These are phyloP conservation scores for Vombatus ursinus DNA, from an alignment of 2,113 vertebrate species.

Conservation along the genomic window DNA sequence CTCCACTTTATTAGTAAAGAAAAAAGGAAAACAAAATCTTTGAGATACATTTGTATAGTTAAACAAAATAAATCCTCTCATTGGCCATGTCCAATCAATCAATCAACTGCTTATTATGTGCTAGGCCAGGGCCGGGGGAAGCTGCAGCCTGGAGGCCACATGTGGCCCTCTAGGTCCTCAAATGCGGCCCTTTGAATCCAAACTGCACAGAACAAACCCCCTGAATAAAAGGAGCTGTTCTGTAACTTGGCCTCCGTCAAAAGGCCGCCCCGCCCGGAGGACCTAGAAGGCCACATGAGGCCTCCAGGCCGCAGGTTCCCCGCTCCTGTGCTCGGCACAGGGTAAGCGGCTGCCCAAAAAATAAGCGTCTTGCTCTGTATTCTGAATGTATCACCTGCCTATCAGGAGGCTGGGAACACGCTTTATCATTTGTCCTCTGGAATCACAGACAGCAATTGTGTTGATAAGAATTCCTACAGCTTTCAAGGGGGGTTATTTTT, in stretches of 20 bases:
- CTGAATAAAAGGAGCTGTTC: too few relatives aligned
- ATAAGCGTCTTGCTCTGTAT: neutral
- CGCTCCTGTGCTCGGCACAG: too few relatives aligned
- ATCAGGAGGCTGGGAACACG: neutral
- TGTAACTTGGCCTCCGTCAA: too few relatives aligned
- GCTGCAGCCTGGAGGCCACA: too few relatives aligned
- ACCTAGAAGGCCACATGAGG: too few relatives aligned
- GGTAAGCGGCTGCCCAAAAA: neutral
- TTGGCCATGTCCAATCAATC: neutral
- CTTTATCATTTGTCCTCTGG: neutral
- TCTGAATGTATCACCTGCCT: neutral
- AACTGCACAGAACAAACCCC: too few relatives aligned
- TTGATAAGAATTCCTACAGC: too few relatives aligned
- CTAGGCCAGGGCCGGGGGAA: neutral
- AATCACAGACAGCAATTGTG: too few relatives aligned
- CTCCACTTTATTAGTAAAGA: neutral
- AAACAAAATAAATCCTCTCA: neutral
- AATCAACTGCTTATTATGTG: neutral
- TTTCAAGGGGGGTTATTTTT: neutral
- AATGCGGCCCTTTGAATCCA: too few relatives aligned
- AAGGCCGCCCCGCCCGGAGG: too few relatives aligned
- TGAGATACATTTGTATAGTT: neutral
- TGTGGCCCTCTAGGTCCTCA: too few relatives aligned
- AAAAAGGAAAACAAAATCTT: neutral
- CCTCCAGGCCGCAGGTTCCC: too few relatives aligned